Evolutionary conservation across 2,797 vertebrate species (phyloP), one percentile per base, ranked within the genome.

Genomic region (Discoglossus pictus): DNA sequence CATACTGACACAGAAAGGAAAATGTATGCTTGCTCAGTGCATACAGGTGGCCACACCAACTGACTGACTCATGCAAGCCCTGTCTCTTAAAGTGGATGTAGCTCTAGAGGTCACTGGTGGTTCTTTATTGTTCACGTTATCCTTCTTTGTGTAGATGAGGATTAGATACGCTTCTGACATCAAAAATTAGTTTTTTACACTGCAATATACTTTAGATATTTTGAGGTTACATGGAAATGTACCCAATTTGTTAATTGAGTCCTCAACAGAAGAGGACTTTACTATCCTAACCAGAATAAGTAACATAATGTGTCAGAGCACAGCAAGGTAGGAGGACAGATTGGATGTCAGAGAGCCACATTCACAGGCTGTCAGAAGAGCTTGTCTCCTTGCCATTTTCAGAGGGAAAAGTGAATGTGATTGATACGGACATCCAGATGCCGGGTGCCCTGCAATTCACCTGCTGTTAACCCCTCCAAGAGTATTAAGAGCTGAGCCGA

Each of bases 371-470:
- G 67, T 56, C 51, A 62, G 24, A 13, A 8, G 35, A 63, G 23
- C 23, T 52, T 17, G 46, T 39, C 55, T 67, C 44, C 13, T 46
- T 51, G 46, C 11, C 24, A 31, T 13, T 63, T 18, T 36, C 55
- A 16, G 18, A 39, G 56, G 60, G 34, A 44, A 58, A 20, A 21
- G 10, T 58, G 53, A 43, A 71, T 43, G 68, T 58, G 61, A 71
- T 58, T 64, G 61, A 71, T 71, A 58, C 24, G 36, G 53, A 64
- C 68, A 58, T 47, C 15, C 11, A 10, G 47, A 51, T 51, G 44
- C 38, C 9, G 25, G 7, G 17, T 71, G 68, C 53, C 68, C 68
- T 64, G 36, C 61, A 58, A 24, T 59, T 71, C 53, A 71, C 61
- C 68, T 64, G 53, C 61, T 42, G 46, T 64, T 64, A 71, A 71